Evolutionary conservation across 2,888 invertebrate species (phyloP), one percentile per base, ranked within the genome.

Genomic region (Abrostola tripartita): DNA sequence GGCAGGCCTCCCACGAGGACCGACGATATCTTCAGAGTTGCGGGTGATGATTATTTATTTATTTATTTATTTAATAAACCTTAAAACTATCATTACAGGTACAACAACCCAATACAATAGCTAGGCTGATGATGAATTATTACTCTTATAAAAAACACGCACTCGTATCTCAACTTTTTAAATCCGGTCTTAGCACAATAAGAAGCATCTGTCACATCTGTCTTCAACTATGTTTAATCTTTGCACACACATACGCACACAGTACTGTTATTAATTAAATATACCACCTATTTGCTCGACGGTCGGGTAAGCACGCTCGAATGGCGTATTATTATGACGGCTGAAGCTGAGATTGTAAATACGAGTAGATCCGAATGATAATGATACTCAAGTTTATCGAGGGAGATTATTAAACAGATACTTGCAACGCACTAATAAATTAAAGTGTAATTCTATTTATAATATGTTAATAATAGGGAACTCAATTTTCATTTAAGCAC

Each of bases 231-330:
- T 8, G 6, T 6, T 37, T 56, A 69, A 9, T 79, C 74, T 69
- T 0, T 65, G 67, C 8, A 4, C 35, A 51, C 36, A 40, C 59
- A 44, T 65, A 55, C 64, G 37, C 62, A 41, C 55, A 35, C 66
- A 60, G 61, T 65, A 80, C 78, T 63, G 78, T 78, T 78, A 80
- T 64, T 78, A 78, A 68, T 78, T 71, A 67, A 66, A 78, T 60
- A 60, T 44, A 66, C 55, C 55, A 61, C 66, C 40, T 70, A 74
- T 81, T 71, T 64, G 51, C 62, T 68, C 49, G 51, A 36, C 64
- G 57, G 59, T 65, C 49, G 54, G 63, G 40, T 61, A 55, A 79
- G 67, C 63, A 64, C 60, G 59, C 56, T 36, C 66, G 41, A 66
- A 65, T 65, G 64, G 52, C 14, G 55, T 64, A 69, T 60, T 47